A percentile compares a stretch with the other conserved stretches of the same genome.
phyloP scores from a whole-genome alignment of 1,140 invertebrate genomes.

The Vanessa atalanta region DNA sequence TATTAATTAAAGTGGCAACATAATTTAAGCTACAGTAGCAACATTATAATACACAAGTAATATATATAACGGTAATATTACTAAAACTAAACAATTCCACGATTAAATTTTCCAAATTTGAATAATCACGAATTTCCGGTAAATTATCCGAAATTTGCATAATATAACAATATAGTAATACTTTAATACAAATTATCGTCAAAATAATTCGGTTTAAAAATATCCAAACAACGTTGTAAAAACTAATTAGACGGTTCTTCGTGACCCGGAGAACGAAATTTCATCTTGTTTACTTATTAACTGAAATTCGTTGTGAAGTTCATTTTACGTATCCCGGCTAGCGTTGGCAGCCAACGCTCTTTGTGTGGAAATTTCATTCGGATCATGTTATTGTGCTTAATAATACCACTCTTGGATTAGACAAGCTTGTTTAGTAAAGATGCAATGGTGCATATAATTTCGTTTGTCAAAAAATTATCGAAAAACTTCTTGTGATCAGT shows the following conservation, averaged over 20 bases:
- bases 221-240: conserved; percentile 6
- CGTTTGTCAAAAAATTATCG: neutral
- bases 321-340: conserved; percentile 18
- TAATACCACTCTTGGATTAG: neutral
- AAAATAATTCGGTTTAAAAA: neutral
- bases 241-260: conserved; percentile 16
- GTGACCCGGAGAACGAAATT: conserved; percentile 10
- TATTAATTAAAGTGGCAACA: too few species aligned
- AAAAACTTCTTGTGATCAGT: too few species aligned
- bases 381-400: neutral
- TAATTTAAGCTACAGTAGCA: too few species aligned
- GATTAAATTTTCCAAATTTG: neutral
- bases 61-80: too few species aligned
- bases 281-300: conserved; percentile 26
- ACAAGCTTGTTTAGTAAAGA: too few species aligned
- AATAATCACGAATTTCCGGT: neutral
- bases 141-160: neutral
- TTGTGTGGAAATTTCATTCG: conserved; percentile 9
- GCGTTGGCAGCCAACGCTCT: neutral
- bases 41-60: too few species aligned
- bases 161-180: neutral
- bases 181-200: neutral
- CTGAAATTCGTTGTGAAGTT: conserved; percentile 6
- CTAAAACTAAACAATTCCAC: too few species aligned
- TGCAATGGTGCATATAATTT: neutral